These are phyloP conservation scores for Chalcosyrphus nemorum DNA, from an alignment of 2,888 invertebrate species.

Conservation along the genomic window DNA sequence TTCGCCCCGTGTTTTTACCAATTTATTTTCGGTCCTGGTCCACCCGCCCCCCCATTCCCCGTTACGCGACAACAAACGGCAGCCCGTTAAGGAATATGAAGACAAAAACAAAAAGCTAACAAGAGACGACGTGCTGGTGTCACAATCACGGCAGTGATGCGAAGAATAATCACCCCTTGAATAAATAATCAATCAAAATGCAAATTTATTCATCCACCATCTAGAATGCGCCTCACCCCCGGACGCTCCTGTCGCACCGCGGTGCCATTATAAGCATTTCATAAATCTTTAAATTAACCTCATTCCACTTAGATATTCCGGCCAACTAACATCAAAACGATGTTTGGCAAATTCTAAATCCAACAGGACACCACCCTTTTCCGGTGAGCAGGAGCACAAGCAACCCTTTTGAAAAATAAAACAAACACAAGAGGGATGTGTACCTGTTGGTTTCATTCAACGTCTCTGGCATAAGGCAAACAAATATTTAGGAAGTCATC, in stretches of 20 bases:
- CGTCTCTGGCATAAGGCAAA: constrained; percentile 22
- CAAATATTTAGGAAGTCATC: constrained; percentile 25
- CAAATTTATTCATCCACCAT: constrained; percentile 73
- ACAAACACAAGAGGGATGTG: constrained; percentile 35
- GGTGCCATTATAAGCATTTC: constrained; percentile 33
- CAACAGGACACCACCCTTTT: constrained; percentile 5
- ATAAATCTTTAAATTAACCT: constrained; percentile 69
- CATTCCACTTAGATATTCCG: constrained; percentile 46
- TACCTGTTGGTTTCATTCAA: constrained; percentile 56
- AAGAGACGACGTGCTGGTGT: constrained; percentile 65
- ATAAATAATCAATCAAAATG: constrained; percentile 76
- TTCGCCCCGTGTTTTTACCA: constrained; percentile 63
- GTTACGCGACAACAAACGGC: no score
- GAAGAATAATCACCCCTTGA: constrained; percentile 72
- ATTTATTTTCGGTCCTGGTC: constrained; percentile 54
- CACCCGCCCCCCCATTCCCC: neutral
- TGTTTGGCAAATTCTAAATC: constrained; percentile 46
- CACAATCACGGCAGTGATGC: constrained; percentile 70
- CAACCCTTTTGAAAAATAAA: constrained; percentile 45
- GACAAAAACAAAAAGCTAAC: constrained; percentile 62
- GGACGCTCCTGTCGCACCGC: neutral
- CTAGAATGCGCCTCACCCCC: neutral
- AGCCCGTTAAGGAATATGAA: constrained; percentile 31
- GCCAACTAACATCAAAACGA: constrained; percentile 45
- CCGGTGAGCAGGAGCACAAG: neutral